These are phyloP conservation scores for Drosophila longiperda DNA, from an alignment of 2,888 invertebrate species.

Conservation along the genomic window DNA sequence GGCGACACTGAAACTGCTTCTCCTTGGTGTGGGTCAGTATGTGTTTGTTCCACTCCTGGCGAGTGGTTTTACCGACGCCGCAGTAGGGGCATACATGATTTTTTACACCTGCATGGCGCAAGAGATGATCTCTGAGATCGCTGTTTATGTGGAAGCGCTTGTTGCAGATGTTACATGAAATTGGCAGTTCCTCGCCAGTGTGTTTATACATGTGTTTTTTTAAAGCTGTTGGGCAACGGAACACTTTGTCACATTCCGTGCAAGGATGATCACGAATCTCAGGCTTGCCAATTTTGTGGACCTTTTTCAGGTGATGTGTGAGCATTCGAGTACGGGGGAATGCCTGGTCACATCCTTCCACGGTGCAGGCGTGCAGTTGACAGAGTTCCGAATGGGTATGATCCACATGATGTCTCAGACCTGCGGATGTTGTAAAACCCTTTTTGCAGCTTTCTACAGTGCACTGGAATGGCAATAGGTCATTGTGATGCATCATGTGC, in stretches of 20 bases:
- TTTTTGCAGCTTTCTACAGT: conserved; percentile 74
- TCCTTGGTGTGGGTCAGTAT: conserved; percentile 83
- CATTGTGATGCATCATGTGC: conserved; percentile 82
- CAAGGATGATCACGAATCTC: conserved; percentile 74
- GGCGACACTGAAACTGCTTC: conserved; percentile 80
- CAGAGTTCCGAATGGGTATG: conserved; percentile 80
- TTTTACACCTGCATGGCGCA: conserved; percentile 83
- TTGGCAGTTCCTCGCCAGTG: conserved; percentile 81
- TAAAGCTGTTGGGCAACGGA: conserved; percentile 82
- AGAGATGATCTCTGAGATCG: conserved; percentile 82
- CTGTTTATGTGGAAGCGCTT: conserved; percentile 82
- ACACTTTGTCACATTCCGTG: conserved; percentile 81
- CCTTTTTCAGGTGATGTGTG: conserved; percentile 76
- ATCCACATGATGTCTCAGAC: conserved; percentile 76
- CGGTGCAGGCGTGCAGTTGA: conserved; percentile 71
- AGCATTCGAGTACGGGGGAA: conserved; percentile 79
- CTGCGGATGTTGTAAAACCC: conserved; percentile 77
- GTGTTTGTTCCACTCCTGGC: conserved; percentile 83
- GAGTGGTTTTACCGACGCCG: conserved; percentile 83
- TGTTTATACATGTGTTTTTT: conserved; percentile 83
- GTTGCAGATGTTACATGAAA: conserved; percentile 81
- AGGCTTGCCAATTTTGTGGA: conserved; percentile 71
- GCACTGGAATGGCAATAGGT: conserved; percentile 80
- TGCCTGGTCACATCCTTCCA: conserved; percentile 76
- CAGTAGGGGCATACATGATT: conserved; percentile 83